A percentile compares a stretch with the other conserved stretches of the same genome.
phyloP scores from a whole-genome alignment of 1,140 invertebrate genomes.

The Sinella curviseta region DNA sequence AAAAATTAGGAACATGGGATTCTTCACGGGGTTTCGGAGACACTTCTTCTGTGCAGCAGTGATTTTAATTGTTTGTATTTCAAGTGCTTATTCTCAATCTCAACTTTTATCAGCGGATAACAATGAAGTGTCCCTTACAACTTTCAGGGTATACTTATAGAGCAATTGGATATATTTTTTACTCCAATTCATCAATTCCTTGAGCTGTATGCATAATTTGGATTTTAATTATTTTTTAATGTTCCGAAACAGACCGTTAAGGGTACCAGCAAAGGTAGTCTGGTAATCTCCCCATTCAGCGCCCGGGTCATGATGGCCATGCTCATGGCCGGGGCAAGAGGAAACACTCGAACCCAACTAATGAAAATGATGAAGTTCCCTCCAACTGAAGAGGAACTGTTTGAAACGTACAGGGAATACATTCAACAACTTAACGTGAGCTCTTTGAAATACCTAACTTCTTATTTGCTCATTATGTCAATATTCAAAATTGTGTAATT shows the following conservation, averaged over 20 bases:
- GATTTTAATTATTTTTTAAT: not conserved
- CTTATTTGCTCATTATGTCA: too few species aligned
- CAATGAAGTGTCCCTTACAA: slow-evolving; percentile 7
- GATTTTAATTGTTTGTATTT: too few species aligned
- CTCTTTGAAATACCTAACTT: not conserved
- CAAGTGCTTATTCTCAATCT: too few species aligned
- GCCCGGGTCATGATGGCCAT: not conserved
- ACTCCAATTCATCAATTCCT: not conserved
- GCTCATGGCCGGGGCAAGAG: not conserved
- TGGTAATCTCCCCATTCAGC: not conserved
- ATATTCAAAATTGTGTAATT: too few species aligned
- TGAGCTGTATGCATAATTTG: not conserved
- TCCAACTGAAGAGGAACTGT: not conserved
- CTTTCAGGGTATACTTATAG: slow-evolving; percentile 15
- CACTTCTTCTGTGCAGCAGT: too few species aligned
- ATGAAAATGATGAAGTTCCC: not conserved
- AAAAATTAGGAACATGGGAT: too few species aligned
- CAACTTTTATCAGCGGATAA: not conserved
- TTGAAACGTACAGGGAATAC: not conserved
- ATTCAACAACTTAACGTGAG: not conserved
- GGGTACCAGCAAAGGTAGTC: not conserved
- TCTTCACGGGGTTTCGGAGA: too few species aligned
- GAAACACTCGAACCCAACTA: not conserved
- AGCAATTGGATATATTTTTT: not conserved
- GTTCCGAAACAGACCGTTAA: not conserved